A percentile compares a stretch with the other conserved stretches of the same genome.
phyloP scores from a whole-genome alignment of 2,888 invertebrate genomes.

The Sepiola atlantica region DNA sequence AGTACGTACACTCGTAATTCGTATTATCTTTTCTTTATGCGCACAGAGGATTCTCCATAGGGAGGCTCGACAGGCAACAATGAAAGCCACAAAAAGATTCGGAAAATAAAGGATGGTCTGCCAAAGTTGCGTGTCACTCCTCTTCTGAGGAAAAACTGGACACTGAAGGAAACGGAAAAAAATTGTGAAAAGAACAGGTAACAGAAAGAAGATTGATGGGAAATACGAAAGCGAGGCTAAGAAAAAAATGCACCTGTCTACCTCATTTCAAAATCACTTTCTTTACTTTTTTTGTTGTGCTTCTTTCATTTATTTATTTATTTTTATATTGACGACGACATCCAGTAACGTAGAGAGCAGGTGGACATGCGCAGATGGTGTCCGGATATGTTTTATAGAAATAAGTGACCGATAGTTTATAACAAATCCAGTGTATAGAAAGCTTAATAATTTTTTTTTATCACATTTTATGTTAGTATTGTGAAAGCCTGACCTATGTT shows the following conservation, averaged over 20 bases:
- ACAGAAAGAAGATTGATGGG: background rate
- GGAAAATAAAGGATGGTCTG: background rate
- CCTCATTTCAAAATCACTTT: background rate
- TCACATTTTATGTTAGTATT: background rate
- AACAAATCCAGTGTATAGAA: background rate
- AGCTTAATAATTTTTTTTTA: background rate
- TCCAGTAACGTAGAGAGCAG: background rate
- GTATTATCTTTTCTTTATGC: background rate
- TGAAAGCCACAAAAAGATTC: background rate
- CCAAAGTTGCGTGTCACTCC: background rate
- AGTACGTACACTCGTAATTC: background rate
- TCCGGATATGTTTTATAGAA: background rate
- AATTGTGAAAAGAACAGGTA: background rate
- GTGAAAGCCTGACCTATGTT: constrained; percentile 32
- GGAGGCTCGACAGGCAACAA: background rate
- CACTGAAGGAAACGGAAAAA: background rate
- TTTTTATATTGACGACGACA: background rate
- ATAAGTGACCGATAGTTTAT: background rate
- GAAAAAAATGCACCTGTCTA: background rate
- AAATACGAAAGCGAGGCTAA: background rate
- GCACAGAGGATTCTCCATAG: background rate
- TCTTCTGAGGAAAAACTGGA: background rate
- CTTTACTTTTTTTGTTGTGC: too few species aligned
- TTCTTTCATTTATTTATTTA: background rate
- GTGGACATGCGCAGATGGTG: background rate